Evolutionary conservation across 2,888 invertebrate genomes (phyloP).

Genomic region (Euplagia quadripunctaria): DNA sequence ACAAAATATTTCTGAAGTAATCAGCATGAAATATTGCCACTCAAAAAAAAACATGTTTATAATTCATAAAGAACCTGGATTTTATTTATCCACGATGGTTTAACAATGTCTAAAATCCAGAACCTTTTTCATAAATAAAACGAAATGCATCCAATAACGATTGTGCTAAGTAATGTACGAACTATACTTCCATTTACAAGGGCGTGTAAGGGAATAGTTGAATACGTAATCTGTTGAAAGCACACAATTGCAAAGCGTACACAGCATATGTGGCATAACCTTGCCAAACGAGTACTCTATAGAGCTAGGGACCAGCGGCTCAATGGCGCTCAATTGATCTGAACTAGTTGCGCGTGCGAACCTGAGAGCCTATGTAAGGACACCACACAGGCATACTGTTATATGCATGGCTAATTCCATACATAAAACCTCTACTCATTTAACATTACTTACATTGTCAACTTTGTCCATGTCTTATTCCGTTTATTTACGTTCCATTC

Average conservation of each 20-base stretch:
- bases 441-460: conserved; percentile 22
- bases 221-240: conserved; percentile 46
- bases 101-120: conserved; percentile 37
- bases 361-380: conserved; percentile 72
- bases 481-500: neutral
- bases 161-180: conserved; percentile 30
- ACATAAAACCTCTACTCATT: conserved; percentile 37
- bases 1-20: neutral
- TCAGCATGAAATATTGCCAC: conserved; percentile 61
- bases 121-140: conserved; percentile 36
- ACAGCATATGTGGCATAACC: conserved; percentile 68
- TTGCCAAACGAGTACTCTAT: conserved; percentile 72
- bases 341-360: conserved; percentile 83
- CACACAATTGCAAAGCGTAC: conserved; percentile 52
- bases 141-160: conserved; percentile 35
- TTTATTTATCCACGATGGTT: conserved; percentile 15
- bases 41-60: conserved; percentile 53
- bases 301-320: conserved; percentile 76
- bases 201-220: conserved; percentile 38
- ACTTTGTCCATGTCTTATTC: conserved; percentile 20
- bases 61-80: conserved; percentile 45
- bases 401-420: conserved; percentile 54
- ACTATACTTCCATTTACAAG: conserved; percentile 41
- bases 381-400: conserved; percentile 57
- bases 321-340: conserved; percentile 84